Evolutionary conservation across 2,888 invertebrate species (phyloP).

Genomic region (Ormyrus rosae): DNA sequence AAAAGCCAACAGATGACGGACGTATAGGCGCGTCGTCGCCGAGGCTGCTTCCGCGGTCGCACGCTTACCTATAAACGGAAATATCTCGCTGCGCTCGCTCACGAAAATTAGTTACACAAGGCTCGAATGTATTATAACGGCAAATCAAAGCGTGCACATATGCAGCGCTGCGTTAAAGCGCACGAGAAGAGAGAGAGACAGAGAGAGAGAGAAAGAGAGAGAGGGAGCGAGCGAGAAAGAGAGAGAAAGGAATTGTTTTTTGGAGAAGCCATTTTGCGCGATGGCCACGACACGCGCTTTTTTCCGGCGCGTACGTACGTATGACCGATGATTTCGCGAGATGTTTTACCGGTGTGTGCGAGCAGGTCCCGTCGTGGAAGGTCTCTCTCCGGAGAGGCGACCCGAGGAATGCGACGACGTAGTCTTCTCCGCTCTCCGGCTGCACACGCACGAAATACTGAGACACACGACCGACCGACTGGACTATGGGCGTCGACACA

Average conservation of each 20-base stretch:
- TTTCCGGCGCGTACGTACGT: not conserved
- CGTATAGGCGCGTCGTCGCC: too few species aligned
- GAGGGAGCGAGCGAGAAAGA: not conserved
- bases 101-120: conserved; percentile 13
- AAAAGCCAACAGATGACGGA: conserved; percentile 4
- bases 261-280: conserved; percentile 71
- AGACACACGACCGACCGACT: not conserved
- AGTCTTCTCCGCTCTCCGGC: too few species aligned
- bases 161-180: conserved; percentile 52
- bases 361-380: not conserved
- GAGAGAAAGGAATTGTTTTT: conserved; percentile 64
- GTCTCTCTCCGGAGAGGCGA: too few species aligned
- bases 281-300: not conserved
- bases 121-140: conserved; percentile 30
- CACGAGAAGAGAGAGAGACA: not conserved
- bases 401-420: conserved; percentile 16
- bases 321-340: too few species aligned
- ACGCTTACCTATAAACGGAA: not conserved
- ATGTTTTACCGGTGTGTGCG: too few species aligned
- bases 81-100: not conserved
- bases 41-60: not conserved
- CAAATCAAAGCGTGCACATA: conserved; percentile 59
- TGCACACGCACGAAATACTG: conserved; percentile 2
- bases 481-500: conserved; percentile 55
- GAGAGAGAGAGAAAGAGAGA: not conserved